A percentile compares a stretch with the other conserved stretches of the same genome.
phyloP scores from a whole-genome alignment of 2,888 invertebrate species.

The Pandemis cinnamomeana region DNA sequence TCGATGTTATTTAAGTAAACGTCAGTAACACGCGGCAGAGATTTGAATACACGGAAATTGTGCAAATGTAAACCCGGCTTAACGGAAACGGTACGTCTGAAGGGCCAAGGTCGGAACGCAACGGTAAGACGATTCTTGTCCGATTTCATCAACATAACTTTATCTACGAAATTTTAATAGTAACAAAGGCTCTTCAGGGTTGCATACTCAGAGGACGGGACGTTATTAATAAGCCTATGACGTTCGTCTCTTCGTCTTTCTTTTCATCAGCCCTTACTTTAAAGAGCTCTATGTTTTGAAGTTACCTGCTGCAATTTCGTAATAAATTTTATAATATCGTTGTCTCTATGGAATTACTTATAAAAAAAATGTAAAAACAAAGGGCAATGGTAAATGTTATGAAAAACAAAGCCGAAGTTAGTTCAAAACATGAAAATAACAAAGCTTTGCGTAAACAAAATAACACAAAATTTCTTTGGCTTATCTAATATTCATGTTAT shows the following conservation, averaged over 20 bases:
- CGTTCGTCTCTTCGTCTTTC: neutral
- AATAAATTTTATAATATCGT: no score
- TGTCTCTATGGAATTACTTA: neutral
- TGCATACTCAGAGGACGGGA: neutral
- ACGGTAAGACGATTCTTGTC: conserved; percentile 16
- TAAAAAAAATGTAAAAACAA: neutral
- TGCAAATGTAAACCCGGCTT: conserved; percentile 1
- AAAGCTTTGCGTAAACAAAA: conserved; percentile 23
- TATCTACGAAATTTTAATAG: conserved; percentile 22
- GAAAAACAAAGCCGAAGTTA: conserved; percentile 5
- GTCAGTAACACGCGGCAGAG: neutral
- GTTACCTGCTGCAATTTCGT: neutral
- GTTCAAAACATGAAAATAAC: conserved; percentile 14
- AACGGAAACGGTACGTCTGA: neutral
- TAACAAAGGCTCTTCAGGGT: conserved; percentile 7
- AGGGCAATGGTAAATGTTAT: neutral
- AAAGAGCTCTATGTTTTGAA: neutral
- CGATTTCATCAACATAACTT: conserved; percentile 16
- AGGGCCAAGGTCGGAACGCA: conserved; percentile 13
- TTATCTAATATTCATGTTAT: conserved; percentile 37
- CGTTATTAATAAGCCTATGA: neutral
- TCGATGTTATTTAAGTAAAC: neutral
- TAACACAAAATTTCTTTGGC: conserved; percentile 26
- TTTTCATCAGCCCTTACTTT: neutral
- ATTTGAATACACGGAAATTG: neutral